Evolutionary conservation across 2,888 invertebrate genomes (phyloP).

Genomic region (Boloria selene): DNA sequence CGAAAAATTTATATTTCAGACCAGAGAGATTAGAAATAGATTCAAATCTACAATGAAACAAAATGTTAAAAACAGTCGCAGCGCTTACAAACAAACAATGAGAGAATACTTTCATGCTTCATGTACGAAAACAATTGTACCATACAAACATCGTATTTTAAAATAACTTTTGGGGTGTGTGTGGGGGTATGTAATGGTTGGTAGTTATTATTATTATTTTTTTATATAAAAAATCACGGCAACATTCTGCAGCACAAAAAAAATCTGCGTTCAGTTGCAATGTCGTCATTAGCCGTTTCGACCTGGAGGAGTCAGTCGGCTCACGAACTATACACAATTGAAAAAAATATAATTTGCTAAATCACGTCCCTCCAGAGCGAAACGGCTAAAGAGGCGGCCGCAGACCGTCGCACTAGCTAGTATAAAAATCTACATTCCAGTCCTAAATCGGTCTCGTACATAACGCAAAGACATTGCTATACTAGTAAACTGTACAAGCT

Average conservation of each 20-base stretch:
- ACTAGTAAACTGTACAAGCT: too few species aligned
- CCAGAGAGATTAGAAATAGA: slow-evolving; percentile 72
- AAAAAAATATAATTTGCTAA: slow-evolving; percentile 69
- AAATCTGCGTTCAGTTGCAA: slow-evolving; percentile 70
- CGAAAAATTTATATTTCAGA: slow-evolving; percentile 64
- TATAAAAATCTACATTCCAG: too few species aligned
- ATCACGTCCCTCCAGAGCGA: slow-evolving; percentile 56
- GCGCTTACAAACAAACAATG: slow-evolving; percentile 43
- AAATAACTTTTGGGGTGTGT: slow-evolving; percentile 52
- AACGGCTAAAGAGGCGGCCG: slow-evolving; percentile 55
- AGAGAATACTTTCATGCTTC: slow-evolving; percentile 79
- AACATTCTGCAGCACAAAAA: slow-evolving; percentile 68
- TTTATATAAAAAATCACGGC: slow-evolving; percentile 70
- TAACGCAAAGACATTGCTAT: too few species aligned
- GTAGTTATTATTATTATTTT: slow-evolving; percentile 52
- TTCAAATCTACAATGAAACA: slow-evolving; percentile 72
- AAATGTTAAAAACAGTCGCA: slow-evolving; percentile 50
- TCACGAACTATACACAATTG: slow-evolving; percentile 60
- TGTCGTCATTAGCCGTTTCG: slow-evolving; percentile 56
- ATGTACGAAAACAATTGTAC: slow-evolving; percentile 67
- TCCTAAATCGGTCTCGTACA: too few species aligned
- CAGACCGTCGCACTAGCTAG: too few species aligned
- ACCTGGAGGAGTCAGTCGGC: slow-evolving; percentile 63
- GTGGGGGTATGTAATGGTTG: slow-evolving; percentile 14
- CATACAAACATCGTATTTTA: slow-evolving; percentile 64